Evolutionary conservation across 2,888 invertebrate species (phyloP).

Genomic region (Coenonympha arcania): DNA sequence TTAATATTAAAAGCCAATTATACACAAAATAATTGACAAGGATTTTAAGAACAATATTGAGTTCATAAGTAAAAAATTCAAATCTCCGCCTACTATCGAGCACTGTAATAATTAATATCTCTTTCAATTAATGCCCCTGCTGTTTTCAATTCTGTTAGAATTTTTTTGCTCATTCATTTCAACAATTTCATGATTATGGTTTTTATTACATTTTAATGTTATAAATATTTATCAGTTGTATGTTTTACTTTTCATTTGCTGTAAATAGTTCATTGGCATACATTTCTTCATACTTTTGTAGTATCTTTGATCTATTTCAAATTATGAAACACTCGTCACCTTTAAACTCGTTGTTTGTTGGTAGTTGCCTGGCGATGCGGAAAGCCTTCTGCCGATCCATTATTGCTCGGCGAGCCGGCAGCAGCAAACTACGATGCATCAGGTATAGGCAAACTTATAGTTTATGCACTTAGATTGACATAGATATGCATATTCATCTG

Average conservation of each 20-base stretch:
- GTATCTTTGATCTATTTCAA: slow-evolving; percentile 26
- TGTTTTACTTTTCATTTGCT: slow-evolving; percentile 3
- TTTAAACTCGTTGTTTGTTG: slow-evolving; percentile 75
- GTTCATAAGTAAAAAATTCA: no score
- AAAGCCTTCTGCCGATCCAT: slow-evolving; percentile 77
- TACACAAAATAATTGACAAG: no score
- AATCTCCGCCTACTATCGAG: no score
- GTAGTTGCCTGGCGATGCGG: slow-evolving; percentile 77
- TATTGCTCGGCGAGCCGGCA: slow-evolving; percentile 77
- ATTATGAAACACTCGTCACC: slow-evolving; percentile 50
- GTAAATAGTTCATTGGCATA: slow-evolving; percentile 66
- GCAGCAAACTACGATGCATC: slow-evolving; percentile 76
- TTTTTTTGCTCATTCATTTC: no score
- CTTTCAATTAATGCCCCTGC: no score
- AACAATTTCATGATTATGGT: neutral
- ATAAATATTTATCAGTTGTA: neutral
- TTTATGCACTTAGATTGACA: slow-evolving; percentile 34
- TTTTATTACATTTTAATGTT: neutral
- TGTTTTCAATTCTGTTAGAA: no score
- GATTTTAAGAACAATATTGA: no score
- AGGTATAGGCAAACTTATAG: slow-evolving; percentile 72
- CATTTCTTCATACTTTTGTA: slow-evolving; percentile 37
- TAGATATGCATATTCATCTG: slow-evolving; percentile 21
- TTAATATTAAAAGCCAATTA: no score
- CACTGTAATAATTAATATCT: no score